Conservation (phyloP, 2,888 invertebrate species). For the Teinopalpus imperialis region DNA sequence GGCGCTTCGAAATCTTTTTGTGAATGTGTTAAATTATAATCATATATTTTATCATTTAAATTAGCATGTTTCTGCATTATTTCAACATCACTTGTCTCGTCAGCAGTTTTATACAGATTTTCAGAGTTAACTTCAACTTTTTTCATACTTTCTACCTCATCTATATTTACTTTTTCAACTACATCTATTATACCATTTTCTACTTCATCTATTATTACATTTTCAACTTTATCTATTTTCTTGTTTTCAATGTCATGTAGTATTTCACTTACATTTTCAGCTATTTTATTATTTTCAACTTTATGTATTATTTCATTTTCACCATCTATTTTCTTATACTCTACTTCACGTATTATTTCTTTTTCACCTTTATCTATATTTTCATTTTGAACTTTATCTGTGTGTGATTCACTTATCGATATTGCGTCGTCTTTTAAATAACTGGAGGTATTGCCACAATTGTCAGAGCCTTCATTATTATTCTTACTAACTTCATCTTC, state of each 20-base stretch:
- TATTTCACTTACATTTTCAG: too few relatives aligned
- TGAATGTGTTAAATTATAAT: not conserved
- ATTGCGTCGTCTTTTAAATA: not conserved
- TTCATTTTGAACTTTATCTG: not conserved
- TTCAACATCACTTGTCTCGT: not conserved
- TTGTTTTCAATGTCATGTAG: too few relatives aligned
- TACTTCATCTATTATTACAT: not conserved
- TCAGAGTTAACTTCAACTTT: too few relatives aligned
- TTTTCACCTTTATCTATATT: too few relatives aligned
- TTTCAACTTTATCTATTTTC: too few relatives aligned
- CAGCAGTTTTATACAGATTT: too few relatives aligned
- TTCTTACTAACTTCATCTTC: constrained; percentile 44
- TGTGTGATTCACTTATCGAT: not conserved
- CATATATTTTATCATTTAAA: not conserved
- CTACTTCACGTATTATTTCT: too few relatives aligned
- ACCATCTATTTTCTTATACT: too few relatives aligned
- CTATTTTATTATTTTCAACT: too few relatives aligned
- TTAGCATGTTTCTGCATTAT: not conserved
- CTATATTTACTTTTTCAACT: too few relatives aligned
- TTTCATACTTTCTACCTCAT: too few relatives aligned
- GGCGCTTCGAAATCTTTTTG: not conserved
- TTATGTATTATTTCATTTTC: too few relatives aligned
- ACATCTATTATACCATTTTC: not conserved
- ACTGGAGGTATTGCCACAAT: not conserved
- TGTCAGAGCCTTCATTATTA: constrained; percentile 13